A percentile compares a stretch with the other conserved stretches of the same genome.
Conservation (phyloP, 2,888 invertebrate species). For the Amphimallon solstitiale region DNA sequence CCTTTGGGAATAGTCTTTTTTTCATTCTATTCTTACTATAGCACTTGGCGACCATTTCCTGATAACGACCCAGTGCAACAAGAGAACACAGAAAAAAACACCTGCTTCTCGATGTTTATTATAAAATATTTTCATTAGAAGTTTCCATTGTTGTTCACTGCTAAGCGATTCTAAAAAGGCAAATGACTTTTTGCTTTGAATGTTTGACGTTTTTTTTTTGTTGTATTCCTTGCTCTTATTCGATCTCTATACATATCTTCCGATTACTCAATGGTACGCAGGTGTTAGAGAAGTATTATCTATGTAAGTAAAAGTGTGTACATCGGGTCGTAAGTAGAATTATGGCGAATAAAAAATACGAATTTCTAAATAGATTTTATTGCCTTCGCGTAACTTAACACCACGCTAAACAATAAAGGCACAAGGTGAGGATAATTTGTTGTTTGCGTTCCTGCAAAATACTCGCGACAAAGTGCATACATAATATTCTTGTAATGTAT, state of each 20-base stretch:
- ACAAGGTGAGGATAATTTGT: slow-evolving; percentile 39
- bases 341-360: slow-evolving; percentile 44
- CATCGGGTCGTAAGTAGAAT: too few species aligned
- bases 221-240: neutral
- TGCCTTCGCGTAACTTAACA: slow-evolving; percentile 7
- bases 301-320: too few species aligned
- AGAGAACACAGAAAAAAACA: slow-evolving; percentile 17
- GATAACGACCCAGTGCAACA: too few species aligned
- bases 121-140: slow-evolving; percentile 27
- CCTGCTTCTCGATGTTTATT: slow-evolving; percentile 26
- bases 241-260: too few species aligned
- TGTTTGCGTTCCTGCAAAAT: slow-evolving; percentile 2
- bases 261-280: too few species aligned
- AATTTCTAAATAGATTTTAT: slow-evolving; percentile 44
- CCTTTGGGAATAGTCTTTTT: neutral
- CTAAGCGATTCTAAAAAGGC: slow-evolving; percentile 33
- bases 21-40: too few species aligned
- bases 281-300: too few species aligned
- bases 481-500: too few species aligned
- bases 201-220: slow-evolving; percentile 21
- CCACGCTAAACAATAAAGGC: slow-evolving; percentile 42
- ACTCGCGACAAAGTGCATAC: too few species aligned
- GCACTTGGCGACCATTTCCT: too few species aligned
- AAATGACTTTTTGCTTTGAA: slow-evolving; percentile 33
- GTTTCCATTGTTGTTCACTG: slow-evolving; percentile 12